These are phyloP conservation scores for Pelochelys cantorii DNA, from an alignment of 2,797 vertebrate genomes.

Conservation along the genomic window DNA sequence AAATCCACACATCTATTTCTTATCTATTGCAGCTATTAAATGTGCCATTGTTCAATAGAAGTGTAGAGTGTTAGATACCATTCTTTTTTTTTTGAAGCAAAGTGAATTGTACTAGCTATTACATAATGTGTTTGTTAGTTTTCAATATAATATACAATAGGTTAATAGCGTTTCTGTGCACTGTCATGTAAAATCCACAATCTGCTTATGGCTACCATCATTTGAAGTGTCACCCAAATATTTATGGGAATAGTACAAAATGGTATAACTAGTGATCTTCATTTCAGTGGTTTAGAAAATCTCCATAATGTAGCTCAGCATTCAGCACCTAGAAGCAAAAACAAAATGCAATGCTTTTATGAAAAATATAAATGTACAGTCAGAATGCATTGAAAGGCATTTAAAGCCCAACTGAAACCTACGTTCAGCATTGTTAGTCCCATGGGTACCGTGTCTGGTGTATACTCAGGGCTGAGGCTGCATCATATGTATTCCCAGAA, in stretches of 20 bases:
- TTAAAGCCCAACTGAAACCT: not conserved
- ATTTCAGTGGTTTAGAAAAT: slow-evolving; percentile 1
- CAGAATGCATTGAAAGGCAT: not conserved
- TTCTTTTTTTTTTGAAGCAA: not conserved
- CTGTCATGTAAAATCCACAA: not conserved
- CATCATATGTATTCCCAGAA: not conserved
- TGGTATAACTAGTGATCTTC: not conserved
- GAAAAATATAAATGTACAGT: not conserved
- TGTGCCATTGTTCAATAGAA: not conserved
- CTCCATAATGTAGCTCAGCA: not conserved
- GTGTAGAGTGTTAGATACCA: not conserved
- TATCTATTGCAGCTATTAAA: not conserved
- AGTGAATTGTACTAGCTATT: not conserved
- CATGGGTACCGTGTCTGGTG: not conserved
- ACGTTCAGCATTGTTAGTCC: not conserved
- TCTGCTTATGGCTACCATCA: not conserved
- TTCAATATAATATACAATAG: not conserved
- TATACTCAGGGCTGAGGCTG: not conserved
- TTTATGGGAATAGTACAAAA: not conserved
- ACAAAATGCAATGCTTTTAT: not conserved
- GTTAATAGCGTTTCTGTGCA: not conserved
- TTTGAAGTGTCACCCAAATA: not conserved
- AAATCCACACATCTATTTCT: not conserved
- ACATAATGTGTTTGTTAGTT: not conserved
- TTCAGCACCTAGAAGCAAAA: not conserved